Conservation (phyloP, 1,140 invertebrate genomes). For the Lethrus apterus region DNA sequence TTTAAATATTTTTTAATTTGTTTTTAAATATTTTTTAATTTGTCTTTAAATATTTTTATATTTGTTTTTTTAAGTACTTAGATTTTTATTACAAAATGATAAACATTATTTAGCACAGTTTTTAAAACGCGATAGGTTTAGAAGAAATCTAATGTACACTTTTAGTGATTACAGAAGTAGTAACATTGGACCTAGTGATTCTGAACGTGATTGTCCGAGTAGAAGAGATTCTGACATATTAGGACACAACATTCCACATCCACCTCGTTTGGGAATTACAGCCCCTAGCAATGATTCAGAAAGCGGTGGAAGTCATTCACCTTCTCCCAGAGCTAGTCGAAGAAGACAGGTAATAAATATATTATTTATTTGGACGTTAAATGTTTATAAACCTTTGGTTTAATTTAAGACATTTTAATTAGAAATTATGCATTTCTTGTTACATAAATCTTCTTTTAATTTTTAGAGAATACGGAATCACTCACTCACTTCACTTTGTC, state of each 20-base stretch:
- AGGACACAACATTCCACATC: slow-evolving; percentile 24
- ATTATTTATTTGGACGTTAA: background rate
- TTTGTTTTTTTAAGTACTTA: too few species aligned
- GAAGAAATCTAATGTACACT: slow-evolving; percentile 34
- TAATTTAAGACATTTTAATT: background rate
- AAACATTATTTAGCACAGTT: slow-evolving; percentile 17
- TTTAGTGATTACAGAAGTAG: slow-evolving; percentile 87
- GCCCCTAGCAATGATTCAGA: slow-evolving; percentile 72
- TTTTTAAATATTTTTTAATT: background rate
- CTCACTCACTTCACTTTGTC: slow-evolving; percentile 92
- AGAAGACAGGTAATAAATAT: slow-evolving; percentile 57
- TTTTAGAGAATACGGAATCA: slow-evolving; percentile 72
- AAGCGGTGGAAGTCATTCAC: slow-evolving; percentile 78
- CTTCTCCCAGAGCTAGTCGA: slow-evolving; percentile 73
- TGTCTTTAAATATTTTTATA: background rate
- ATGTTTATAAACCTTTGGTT: background rate
- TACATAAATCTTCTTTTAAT: slow-evolving; percentile 18
- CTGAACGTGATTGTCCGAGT: slow-evolving; percentile 70
- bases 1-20: background rate
- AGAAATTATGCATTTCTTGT: background rate
- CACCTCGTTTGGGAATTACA: slow-evolving; percentile 56
- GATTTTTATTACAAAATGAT: too few species aligned
- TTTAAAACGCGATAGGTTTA: slow-evolving; percentile 16
- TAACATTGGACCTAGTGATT: slow-evolving; percentile 79
- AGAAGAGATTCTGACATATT: slow-evolving; percentile 57